phyloP scores from a whole-genome alignment of 2,888 invertebrate genomes.

The Seira musarum region DNA sequence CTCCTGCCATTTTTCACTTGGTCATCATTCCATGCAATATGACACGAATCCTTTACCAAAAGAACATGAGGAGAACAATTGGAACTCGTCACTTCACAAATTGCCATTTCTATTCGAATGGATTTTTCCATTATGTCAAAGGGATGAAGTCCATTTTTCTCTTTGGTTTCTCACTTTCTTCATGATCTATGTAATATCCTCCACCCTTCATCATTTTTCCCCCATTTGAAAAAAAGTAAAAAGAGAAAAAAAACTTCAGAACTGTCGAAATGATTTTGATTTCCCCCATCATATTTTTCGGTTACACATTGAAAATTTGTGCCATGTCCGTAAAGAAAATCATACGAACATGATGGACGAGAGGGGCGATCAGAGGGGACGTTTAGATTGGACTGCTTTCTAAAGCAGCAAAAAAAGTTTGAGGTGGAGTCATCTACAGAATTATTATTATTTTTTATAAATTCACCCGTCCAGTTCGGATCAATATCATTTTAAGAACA shows the following conservation, averaged over 20 bases:
- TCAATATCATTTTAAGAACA: too few species aligned
- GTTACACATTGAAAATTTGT: slow-evolving; percentile 24
- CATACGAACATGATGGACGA: slow-evolving; percentile 35
- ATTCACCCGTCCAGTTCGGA: too few species aligned
- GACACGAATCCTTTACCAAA: too few species aligned
- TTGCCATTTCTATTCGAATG: slow-evolving; percentile 57
- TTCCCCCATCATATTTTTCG: slow-evolving; percentile 22
- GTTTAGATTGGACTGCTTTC: slow-evolving; percentile 29
- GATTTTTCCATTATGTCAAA: slow-evolving; percentile 49
- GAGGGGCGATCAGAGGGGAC: slow-evolving; percentile 25
- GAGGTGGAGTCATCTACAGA: too few species aligned
- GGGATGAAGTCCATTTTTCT: too few species aligned
- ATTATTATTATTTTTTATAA: too few species aligned
- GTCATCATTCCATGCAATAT: slow-evolving; percentile 9
- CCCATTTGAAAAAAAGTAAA: slow-evolving; percentile 17
- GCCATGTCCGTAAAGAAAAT: too few species aligned
- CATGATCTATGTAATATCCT: too few species aligned
- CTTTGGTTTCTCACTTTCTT: too few species aligned
- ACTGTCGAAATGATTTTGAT: slow-evolving; percentile 37
- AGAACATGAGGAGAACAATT: too few species aligned
- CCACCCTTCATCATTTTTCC: slow-evolving; percentile 31
- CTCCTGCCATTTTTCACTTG: slow-evolving; percentile 4
- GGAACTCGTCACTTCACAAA: slow-evolving; percentile 48
- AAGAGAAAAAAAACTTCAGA: too few species aligned
- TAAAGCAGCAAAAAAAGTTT: too few species aligned